Evolutionary conservation across 2,113 vertebrate species (phyloP).

Genomic region (Gnathonemus longibarbis): DNA sequence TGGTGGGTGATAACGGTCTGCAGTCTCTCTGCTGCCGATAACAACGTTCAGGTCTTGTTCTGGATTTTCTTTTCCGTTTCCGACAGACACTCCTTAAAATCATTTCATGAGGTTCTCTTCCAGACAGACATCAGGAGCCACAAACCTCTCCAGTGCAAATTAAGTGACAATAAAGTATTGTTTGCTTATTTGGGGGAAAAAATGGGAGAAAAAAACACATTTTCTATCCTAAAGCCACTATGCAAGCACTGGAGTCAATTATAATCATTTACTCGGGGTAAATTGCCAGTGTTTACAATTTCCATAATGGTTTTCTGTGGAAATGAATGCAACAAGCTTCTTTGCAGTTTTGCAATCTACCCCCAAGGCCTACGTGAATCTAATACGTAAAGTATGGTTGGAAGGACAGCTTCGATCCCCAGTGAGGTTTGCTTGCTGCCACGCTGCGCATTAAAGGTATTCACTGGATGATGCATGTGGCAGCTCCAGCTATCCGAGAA

Average conservation of each 20-base stretch:
- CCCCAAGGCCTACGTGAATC: not conserved
- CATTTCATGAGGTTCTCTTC: conserved; percentile 21
- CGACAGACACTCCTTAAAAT: not conserved
- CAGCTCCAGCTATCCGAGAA: not conserved
- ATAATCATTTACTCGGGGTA: not conserved
- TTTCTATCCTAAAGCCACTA: not conserved
- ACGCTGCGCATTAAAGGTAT: not conserved
- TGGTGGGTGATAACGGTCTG: not conserved
- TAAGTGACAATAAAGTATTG: not conserved
- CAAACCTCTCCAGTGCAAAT: conserved; percentile 29
- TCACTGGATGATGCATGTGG: not conserved
- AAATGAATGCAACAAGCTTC: not conserved
- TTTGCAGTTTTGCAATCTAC: not conserved
- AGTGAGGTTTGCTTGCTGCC: not conserved
- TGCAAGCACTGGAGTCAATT: not conserved
- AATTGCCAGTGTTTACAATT: not conserved
- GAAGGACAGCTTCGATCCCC: not conserved
- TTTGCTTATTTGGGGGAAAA: not conserved
- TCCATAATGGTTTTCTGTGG: not conserved
- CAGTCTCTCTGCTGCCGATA: not conserved
- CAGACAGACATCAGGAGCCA: conserved; percentile 33
- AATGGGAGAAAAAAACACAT: not conserved
- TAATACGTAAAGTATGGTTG: not conserved
- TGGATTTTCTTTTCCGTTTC: not conserved
- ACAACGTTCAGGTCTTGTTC: not conserved